These are phyloP conservation scores for Diplodus puntazzo DNA, from an alignment of 2,797 vertebrate genomes.

Conservation along the genomic window DNA sequence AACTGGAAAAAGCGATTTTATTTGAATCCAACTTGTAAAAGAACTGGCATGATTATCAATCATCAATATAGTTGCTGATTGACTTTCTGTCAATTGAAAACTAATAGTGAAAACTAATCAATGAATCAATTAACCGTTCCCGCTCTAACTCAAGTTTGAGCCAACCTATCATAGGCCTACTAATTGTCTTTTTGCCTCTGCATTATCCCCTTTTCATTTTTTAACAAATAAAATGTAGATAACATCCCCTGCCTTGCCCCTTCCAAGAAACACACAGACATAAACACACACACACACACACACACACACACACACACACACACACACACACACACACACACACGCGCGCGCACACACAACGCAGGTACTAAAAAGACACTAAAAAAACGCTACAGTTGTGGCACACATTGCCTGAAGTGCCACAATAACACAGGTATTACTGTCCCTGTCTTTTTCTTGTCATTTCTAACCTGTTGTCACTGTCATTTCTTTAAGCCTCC, in stretches of 20 bases:
- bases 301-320: too few species aligned
- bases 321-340: too few species aligned
- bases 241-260: background rate
- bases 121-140: background rate
- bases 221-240: background rate
- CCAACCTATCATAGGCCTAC: background rate
- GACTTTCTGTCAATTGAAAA: background rate
- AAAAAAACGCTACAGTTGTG: background rate
- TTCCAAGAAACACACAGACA: background rate
- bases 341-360: background rate
- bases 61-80: background rate
- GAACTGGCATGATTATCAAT: background rate
- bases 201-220: background rate
- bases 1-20: background rate
- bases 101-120: background rate
- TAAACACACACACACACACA: background rate
- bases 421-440: conserved; percentile 11
- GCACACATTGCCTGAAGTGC: background rate
- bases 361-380: background rate
- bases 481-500: conserved; percentile 34
- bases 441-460: conserved; percentile 18
- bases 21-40: background rate
- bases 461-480: conserved; percentile 28
- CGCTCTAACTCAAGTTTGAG: background rate
- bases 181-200: background rate